Percentiles rank a stretch among this genome's conserved stretches.
phyloP scores from a whole-genome alignment of 2,888 invertebrate genomes.

The Epicampocera succincta region DNA sequence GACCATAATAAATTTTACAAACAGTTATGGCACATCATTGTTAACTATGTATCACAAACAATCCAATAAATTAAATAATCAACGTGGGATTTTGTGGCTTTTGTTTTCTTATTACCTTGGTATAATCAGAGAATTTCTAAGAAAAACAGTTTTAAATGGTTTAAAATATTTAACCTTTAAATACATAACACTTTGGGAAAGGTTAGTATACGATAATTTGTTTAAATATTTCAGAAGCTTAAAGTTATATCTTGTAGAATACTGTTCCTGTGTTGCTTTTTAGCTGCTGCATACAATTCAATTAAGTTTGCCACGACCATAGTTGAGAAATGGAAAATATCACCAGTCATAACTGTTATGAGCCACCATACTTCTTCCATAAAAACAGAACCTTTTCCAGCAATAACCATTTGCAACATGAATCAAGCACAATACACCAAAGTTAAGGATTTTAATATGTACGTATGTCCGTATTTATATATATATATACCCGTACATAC shows the following conservation, averaged over 20 bases:
- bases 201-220: conserved; percentile 50
- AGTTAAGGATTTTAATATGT: conserved; percentile 71
- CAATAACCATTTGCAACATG: conserved; percentile 92
- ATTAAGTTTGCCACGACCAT: conserved; percentile 87
- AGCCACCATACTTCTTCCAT: conserved; percentile 87
- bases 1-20: not conserved
- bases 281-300: conserved; percentile 85
- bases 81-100: conserved; percentile 5
- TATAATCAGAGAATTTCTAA: conserved; percentile 83
- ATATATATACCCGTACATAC: too few species aligned
- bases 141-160: conserved; percentile 87
- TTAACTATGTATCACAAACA: conserved; percentile 1
- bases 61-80: not conserved
- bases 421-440: conserved; percentile 87
- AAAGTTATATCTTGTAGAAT: conserved; percentile 81
- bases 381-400: conserved; percentile 89
- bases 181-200: conserved; percentile 73
- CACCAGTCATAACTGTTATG: conserved; percentile 89
- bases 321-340: conserved; percentile 87
- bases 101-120: conserved; percentile 35
- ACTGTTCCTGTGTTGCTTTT: conserved; percentile 88
- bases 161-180: conserved; percentile 86
- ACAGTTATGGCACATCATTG: not conserved
- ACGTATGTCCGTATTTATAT: too few species aligned
- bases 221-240: not conserved